Evolutionary conservation across 2,888 invertebrate genomes (phyloP).

Genomic region (Creontiades dilutus): DNA sequence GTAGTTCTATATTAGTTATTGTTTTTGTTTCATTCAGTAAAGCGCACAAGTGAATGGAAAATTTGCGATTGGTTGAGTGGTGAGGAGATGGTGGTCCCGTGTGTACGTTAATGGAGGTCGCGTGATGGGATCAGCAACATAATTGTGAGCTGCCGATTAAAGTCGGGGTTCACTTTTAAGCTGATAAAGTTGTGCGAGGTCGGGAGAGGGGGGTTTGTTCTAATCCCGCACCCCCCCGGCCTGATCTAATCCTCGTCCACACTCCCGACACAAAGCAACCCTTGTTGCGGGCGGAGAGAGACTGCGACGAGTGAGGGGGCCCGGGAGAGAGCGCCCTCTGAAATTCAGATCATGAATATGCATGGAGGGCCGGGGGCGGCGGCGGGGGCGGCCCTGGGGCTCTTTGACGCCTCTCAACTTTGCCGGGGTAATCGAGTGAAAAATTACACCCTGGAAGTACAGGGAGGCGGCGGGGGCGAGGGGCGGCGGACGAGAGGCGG

Average conservation of each 20-base stretch:
- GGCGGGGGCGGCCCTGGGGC: neutral
- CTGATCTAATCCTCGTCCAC: neutral
- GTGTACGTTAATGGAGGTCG: neutral
- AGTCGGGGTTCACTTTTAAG: neutral
- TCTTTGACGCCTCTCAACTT: constrained; percentile 31
- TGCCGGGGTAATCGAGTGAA: constrained; percentile 35
- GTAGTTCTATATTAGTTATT: too few relatives aligned
- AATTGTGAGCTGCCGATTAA: neutral
- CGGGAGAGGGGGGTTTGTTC: neutral
- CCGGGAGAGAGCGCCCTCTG: neutral
- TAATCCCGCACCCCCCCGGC: neutral
- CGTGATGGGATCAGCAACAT: neutral
- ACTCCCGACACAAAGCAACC: too few relatives aligned
- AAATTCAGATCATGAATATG: constrained; percentile 23
- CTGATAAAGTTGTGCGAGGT: neutral
- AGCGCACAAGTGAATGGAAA: too few relatives aligned
- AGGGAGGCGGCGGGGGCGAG: neutral
- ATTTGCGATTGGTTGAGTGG: too few relatives aligned
- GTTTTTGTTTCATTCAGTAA: too few relatives aligned
- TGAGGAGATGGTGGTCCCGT: too few relatives aligned
- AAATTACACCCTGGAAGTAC: constrained; percentile 17
- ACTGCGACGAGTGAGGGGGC: neutral
- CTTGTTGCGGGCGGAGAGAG: too few relatives aligned
- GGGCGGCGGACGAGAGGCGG: too few relatives aligned
- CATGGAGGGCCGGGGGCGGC: neutral